Conservation (phyloP, 2,888 invertebrate genomes). For the Aporophyla lueneburgensis region DNA sequence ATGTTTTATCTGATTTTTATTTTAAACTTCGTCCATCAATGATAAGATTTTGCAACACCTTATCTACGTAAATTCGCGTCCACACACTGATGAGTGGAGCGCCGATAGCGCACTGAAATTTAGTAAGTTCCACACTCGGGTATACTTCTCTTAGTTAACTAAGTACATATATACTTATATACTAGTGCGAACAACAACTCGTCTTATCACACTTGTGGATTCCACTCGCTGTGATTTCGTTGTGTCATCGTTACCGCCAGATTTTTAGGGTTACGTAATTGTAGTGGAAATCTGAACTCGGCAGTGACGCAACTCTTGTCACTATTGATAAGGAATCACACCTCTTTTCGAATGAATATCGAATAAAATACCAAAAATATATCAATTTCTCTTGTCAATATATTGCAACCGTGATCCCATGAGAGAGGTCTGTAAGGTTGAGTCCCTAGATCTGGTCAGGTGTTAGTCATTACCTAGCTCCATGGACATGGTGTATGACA, state of each 20-base stretch:
- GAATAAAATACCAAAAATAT: neutral
- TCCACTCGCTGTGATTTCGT: conserved; percentile 17
- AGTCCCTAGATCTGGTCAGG: neutral
- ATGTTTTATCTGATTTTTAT: neutral
- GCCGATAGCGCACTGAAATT: conserved; percentile 32
- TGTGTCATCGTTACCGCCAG: conserved; percentile 31
- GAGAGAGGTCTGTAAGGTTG: too few relatives aligned
- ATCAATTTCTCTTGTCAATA: neutral
- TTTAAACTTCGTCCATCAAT: conserved; percentile 14
- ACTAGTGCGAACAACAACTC: neutral
- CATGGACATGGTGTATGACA: too few relatives aligned
- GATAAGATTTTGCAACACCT: neutral
- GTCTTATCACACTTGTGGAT: conserved; percentile 23
- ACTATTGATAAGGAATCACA: neutral
- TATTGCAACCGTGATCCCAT: neutral
- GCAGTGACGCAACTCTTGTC: neutral
- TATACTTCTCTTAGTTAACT: neutral
- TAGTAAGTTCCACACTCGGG: conserved; percentile 3
- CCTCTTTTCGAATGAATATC: neutral
- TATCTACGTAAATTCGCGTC: neutral
- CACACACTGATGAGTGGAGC: conserved; percentile 24
- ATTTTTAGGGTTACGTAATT: conserved; percentile 27
- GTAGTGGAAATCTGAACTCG: neutral
- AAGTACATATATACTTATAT: conserved; percentile 18
- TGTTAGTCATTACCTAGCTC: neutral